Evolutionary conservation across 2,888 invertebrate genomes (phyloP), one percentile per base, ranked within the genome.

Genomic region (Eilema depressum): DNA sequence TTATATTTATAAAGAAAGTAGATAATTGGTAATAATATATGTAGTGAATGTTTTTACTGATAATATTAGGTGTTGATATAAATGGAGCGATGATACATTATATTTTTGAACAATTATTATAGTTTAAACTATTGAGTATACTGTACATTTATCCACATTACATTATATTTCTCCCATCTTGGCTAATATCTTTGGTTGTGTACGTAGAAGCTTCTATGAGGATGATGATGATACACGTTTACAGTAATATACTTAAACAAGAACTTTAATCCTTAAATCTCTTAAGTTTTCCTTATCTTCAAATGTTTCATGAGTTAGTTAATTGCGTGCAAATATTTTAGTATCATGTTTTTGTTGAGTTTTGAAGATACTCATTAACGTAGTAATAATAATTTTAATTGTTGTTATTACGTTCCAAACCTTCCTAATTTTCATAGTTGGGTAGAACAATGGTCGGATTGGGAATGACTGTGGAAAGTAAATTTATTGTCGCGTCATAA

Each of bases 361-460:
- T 25, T 63, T 47, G 12, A 26, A 28, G 20, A 25, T 63, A 37
- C 25, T 25, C 41, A 63, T 26, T 12, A 23, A 62, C 47, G 47
- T 47, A 41, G 63, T 25, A 56, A 53, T 56, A 20, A 63, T 20
- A 61, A n/a, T 57, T 63, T 63, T 53, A 61, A 59, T 37, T 23
- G 70, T 70, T 67, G 74, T 71, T 76, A 76, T 53, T 53, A 53
- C 10, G n/a, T 53, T 20, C 53, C 74, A 76, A 74, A 73, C 75
- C 73, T 76, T 71, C 80, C 76, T 71, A 85, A 85, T 82, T 85
- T 74, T 82, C 73, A 80, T 80, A 85, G 76, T 73, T 73, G 70
- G 57, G 26, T 66, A 80, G 79, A 86, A 88, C 86, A 88, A 88
- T 86, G 67, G 81, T 62, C 66, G 74, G 78, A 82, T 84, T 76